Evolutionary conservation across 2,888 invertebrate genomes (phyloP).

Genomic region (Odontocolon sp.): DNA sequence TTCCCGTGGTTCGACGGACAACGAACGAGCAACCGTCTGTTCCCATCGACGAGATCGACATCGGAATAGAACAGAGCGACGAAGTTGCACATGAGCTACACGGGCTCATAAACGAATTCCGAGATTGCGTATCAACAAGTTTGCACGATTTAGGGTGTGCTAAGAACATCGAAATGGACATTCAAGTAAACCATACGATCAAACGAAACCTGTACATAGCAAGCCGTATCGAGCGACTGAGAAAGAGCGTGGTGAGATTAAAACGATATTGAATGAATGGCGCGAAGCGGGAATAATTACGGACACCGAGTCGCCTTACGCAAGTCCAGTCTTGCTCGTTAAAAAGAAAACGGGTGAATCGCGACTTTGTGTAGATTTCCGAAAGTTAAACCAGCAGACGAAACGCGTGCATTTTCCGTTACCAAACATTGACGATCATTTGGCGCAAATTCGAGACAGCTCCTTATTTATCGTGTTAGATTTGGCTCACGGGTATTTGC

Average conservation of each 20-base stretch:
- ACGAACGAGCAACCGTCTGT: no score
- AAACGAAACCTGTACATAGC: background rate
- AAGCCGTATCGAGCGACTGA: background rate
- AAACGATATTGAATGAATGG: background rate
- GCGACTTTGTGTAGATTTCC: background rate
- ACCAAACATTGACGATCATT: background rate
- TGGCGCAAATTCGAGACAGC: background rate
- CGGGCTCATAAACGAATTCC: background rate
- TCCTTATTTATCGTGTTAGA: background rate
- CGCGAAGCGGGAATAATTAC: background rate
- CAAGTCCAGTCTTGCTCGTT: background rate
- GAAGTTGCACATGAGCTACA: background rate
- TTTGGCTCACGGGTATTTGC: background rate
- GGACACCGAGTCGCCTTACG: background rate
- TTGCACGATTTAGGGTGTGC: background rate
- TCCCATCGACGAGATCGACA: background rate
- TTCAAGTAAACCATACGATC: background rate
- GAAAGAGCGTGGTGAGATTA: background rate
- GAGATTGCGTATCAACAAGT: background rate
- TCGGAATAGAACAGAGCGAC: background rate
- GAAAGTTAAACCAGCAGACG: background rate
- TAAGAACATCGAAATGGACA: background rate
- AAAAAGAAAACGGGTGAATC: background rate
- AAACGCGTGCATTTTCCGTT: no score
- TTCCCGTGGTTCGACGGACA: no score